Evolutionary conservation across 2,888 invertebrate species (phyloP).

Genomic region (Nephrotoma appendiculata): DNA sequence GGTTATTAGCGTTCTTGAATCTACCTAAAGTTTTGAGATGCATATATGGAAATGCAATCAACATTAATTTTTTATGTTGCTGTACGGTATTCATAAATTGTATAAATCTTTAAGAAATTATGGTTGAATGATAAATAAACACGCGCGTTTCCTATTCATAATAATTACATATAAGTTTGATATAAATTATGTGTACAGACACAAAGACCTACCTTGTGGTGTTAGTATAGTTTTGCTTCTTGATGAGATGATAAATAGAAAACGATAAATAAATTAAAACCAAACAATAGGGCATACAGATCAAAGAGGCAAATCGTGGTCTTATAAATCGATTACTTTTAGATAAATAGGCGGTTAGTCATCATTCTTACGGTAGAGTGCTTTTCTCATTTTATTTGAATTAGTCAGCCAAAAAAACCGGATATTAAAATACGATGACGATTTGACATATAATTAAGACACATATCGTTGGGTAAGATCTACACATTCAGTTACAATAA

Average conservation of each 20-base stretch:
- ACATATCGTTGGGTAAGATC: neutral
- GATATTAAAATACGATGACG: neutral
- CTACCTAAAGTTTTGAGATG: neutral
- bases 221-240: neutral
- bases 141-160: neutral
- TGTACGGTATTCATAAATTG: neutral
- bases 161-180: neutral
- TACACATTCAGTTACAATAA: neutral
- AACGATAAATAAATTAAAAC: neutral
- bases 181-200: neutral
- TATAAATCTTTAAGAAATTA: neutral
- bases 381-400: neutral
- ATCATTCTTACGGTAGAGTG: neutral
- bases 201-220: neutral
- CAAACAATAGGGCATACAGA: neutral
- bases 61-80: neutral
- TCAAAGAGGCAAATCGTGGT: neutral
- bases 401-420: neutral
- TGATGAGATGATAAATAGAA: neutral
- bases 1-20: neutral
- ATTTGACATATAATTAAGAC: neutral
- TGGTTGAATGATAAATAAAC: neutral
- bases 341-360: neutral
- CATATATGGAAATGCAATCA: neutral
- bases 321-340: neutral